phyloP scores from a whole-genome alignment of 2,113 vertebrate species.

The Nothocercus julius region DNA sequence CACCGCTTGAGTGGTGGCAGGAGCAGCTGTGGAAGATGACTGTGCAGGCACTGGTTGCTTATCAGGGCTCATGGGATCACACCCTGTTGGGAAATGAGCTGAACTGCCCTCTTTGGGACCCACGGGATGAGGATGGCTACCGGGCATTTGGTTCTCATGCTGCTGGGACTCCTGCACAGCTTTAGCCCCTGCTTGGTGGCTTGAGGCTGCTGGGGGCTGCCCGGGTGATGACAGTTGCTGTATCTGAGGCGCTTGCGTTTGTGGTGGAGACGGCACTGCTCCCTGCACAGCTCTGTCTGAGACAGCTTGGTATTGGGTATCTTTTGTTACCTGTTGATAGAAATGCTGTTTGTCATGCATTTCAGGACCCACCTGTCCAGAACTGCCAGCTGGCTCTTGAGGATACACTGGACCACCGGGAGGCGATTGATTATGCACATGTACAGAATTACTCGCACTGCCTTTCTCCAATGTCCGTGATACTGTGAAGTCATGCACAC shows the following conservation, averaged over 20 bases:
- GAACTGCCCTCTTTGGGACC: slow-evolving; percentile 9
- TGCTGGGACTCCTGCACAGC: slow-evolving; percentile 1
- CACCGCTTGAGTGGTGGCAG: slow-evolving; percentile 11
- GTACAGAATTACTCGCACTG: slow-evolving; percentile 26
- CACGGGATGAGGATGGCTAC: slow-evolving; percentile 44
- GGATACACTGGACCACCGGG: slow-evolving; percentile 34
- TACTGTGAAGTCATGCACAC: slow-evolving; percentile 86
- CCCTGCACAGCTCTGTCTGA: slow-evolving; percentile 60
- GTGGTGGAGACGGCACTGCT: slow-evolving; percentile 23
- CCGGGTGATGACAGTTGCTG: slow-evolving; percentile 1
- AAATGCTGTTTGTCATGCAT: slow-evolving; percentile 81
- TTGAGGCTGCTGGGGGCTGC: slow-evolving; percentile 16
- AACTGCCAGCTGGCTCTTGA: slow-evolving; percentile 47
- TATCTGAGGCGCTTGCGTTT: not conserved
- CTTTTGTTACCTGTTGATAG: slow-evolving; percentile 94
- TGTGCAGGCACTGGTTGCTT: not conserved
- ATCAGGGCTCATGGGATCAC: not conserved
- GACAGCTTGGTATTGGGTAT: slow-evolving; percentile 75
- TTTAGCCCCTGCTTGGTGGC: slow-evolving; percentile 60
- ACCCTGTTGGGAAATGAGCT: slow-evolving; percentile 16
- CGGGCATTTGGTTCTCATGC: slow-evolving; percentile 12
- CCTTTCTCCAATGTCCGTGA: slow-evolving; percentile 75
- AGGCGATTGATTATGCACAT: slow-evolving; percentile 10
- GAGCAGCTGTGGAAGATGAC: not conserved
- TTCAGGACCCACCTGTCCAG: slow-evolving; percentile 21